Conservation (phyloP, 2,888 invertebrate species). For the Antheraea assamensis region DNA sequence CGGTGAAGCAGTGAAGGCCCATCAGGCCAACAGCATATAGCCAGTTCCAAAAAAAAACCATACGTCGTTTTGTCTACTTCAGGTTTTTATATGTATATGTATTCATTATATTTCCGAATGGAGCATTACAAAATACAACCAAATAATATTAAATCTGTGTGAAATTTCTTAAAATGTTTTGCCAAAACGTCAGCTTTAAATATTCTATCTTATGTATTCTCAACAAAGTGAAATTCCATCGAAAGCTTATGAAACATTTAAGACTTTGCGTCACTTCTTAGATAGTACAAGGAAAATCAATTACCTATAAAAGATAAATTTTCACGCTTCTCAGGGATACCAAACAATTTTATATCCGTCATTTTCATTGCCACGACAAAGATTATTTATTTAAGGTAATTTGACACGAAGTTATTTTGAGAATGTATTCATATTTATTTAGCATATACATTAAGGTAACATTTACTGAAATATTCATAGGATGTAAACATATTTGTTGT, state of each 20-base stretch:
- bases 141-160: not conserved
- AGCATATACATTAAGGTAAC: not conserved
- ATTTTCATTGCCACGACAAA: not conserved
- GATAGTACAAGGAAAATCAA: conserved; percentile 11
- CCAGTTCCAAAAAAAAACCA: no score
- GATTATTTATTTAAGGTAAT: not conserved
- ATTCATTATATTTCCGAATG: not conserved
- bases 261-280: not conserved
- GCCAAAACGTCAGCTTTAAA: not conserved
- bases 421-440: not conserved
- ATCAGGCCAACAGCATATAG: no score
- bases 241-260: conserved; percentile 10
- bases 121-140: not conserved
- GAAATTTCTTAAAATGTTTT: not conserved
- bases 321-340: not conserved
- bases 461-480: not conserved
- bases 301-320: conserved; percentile 4
- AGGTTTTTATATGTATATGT: not conserved
- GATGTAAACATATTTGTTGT: not conserved
- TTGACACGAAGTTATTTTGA: not conserved
- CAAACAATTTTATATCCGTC: not conserved
- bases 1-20: no score
- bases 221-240: not conserved
- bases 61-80: not conserved
- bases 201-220: not conserved